A percentile compares a stretch with the other conserved stretches of the same genome.
Evolutionary conservation across 2,113 vertebrate species (phyloP).

Genomic region (Mesembrinibis cayennensis): DNA sequence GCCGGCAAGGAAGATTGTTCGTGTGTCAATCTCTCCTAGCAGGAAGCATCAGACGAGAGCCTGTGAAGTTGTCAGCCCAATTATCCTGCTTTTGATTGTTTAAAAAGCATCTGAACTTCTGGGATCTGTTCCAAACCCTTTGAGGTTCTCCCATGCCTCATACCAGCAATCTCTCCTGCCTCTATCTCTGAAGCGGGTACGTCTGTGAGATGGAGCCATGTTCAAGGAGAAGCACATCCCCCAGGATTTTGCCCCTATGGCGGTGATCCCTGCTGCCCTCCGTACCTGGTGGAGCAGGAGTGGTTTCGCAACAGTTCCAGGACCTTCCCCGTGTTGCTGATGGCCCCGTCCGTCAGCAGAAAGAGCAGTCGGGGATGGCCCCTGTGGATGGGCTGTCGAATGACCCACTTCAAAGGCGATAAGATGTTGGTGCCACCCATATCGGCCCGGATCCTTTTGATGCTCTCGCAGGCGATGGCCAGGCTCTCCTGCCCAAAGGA

Average conservation of each 20-base stretch:
- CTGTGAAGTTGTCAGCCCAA: constrained; percentile 62
- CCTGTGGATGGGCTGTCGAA: constrained; percentile 82
- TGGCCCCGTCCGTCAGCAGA: constrained; percentile 80
- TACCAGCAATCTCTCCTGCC: not conserved
- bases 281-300: constrained; percentile 83
- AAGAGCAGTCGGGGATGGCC: constrained; percentile 92
- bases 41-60: constrained; percentile 57
- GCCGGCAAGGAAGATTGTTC: not conserved
- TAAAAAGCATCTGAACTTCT: constrained; percentile 56
- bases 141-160: constrained; percentile 33
- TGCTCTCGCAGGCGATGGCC: constrained; percentile 82
- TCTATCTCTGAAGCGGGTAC: not conserved
- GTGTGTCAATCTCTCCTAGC: constrained; percentile 41
- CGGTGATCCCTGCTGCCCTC: fast-evolving
- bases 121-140: constrained; percentile 57
- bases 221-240: not conserved
- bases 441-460: constrained; percentile 84
- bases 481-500: constrained; percentile 80
- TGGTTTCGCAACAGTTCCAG: constrained; percentile 87
- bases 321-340: constrained; percentile 86
- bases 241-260: not conserved
- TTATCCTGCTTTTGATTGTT: constrained; percentile 62
- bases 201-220: not conserved
- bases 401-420: constrained; percentile 85
- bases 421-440: constrained; percentile 91